phyloP scores from a whole-genome alignment of 2,113 vertebrate species.

The Corythornis cristatus region DNA sequence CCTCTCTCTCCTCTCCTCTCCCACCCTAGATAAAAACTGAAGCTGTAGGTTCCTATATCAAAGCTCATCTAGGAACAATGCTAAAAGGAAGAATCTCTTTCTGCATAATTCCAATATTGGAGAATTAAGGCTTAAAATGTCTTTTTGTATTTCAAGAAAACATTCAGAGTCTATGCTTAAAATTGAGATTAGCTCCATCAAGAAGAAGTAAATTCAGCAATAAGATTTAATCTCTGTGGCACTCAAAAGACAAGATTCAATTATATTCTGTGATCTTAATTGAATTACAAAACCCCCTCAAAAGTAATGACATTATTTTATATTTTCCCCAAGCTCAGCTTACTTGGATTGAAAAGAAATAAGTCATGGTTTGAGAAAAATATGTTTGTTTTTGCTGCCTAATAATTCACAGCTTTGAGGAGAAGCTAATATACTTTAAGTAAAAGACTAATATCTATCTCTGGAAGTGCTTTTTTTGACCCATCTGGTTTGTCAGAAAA shows the following conservation, averaged over 20 bases:
- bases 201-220: slow-evolving; percentile 67
- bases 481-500: slow-evolving; percentile 86
- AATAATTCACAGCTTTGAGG: slow-evolving; percentile 73
- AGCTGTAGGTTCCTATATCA: slow-evolving; percentile 36
- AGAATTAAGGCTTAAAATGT: slow-evolving; percentile 38
- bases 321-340: slow-evolving; percentile 53
- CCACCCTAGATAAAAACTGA: slow-evolving; percentile 26
- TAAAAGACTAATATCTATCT: slow-evolving; percentile 75
- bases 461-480: slow-evolving; percentile 74
- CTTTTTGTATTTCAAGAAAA: slow-evolving; percentile 55
- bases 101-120: slow-evolving; percentile 53
- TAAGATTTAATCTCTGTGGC: slow-evolving; percentile 70
- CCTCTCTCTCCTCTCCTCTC: background rate
- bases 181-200: slow-evolving; percentile 61
- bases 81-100: slow-evolving; percentile 35
- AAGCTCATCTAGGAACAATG: slow-evolving; percentile 43
- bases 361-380: slow-evolving; percentile 61
- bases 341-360: slow-evolving; percentile 62
- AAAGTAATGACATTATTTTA: slow-evolving; percentile 72
- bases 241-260: slow-evolving; percentile 72
- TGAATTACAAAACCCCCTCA: slow-evolving; percentile 60
- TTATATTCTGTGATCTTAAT: slow-evolving; percentile 69
- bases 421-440: slow-evolving; percentile 77
- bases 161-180: slow-evolving; percentile 32
- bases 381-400: slow-evolving; percentile 75